Evolutionary conservation across 2,797 vertebrate genomes (phyloP).

Genomic region (Mallotus villosus): DNA sequence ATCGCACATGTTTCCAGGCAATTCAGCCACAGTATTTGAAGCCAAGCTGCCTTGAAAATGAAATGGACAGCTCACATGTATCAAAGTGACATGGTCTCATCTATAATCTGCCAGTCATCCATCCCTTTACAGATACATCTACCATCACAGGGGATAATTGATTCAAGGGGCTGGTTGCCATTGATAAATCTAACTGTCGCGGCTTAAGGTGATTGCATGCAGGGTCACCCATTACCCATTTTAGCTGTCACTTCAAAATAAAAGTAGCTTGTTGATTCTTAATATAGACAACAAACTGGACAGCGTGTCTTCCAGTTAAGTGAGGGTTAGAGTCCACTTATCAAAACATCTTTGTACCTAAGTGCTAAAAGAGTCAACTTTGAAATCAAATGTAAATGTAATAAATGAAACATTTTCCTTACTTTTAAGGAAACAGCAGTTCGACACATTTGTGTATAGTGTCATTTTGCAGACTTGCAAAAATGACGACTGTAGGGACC

Average conservation of each 20-base stretch:
- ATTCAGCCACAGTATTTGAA: slow-evolving; percentile 64
- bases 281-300: too few species aligned
- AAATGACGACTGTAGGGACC: slow-evolving; percentile 31
- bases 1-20: slow-evolving; percentile 64
- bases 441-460: neutral
- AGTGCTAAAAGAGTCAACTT: too few species aligned
- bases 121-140: slow-evolving; percentile 23
- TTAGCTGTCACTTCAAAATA: too few species aligned
- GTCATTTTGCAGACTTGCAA: neutral
- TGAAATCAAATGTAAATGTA: neutral
- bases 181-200: neutral
- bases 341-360: too few species aligned
- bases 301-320: too few species aligned
- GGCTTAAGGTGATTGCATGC: neutral
- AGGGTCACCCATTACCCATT: too few species aligned
- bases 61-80: slow-evolving; percentile 46
- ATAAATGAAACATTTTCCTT: neutral
- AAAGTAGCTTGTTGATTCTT: too few species aligned
- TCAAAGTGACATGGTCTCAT: too few species aligned
- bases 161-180: slow-evolving; percentile 10
- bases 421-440: too few species aligned
- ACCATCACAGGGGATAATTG: neutral
- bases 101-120: slow-evolving; percentile 30
- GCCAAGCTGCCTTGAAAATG: slow-evolving; percentile 72
- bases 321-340: too few species aligned